Evolutionary conservation across 2,888 invertebrate species (phyloP).

Genomic region (Meteorus colon): DNA sequence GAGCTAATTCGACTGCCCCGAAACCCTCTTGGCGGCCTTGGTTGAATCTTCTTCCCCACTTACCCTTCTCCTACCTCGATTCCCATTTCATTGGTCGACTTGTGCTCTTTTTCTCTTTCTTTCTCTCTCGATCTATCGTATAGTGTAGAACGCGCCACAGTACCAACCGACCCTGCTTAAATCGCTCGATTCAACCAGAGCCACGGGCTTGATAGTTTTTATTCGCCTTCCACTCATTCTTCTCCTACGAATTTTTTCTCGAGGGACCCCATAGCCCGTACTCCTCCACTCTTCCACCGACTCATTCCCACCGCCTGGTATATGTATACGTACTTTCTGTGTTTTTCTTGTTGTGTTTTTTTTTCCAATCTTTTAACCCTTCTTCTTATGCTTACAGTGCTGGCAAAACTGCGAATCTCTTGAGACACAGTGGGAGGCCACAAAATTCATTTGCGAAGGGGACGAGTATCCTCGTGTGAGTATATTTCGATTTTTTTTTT

Average conservation of each 20-base stretch:
- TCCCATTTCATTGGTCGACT: conserved; percentile 5
- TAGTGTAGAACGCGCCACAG: background rate
- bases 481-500: conserved; percentile 53
- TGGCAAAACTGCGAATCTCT: conserved; percentile 69
- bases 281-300: conserved; percentile 48
- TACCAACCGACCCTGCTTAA: conserved; percentile 56
- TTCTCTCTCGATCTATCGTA: background rate
- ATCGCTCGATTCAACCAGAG: conserved; percentile 65
- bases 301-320: conserved; percentile 51
- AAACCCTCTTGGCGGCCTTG: conserved; percentile 34
- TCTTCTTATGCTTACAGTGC: conserved; percentile 65
- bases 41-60: background rate
- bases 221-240: conserved; percentile 57
- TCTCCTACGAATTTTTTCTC: conserved; percentile 54
- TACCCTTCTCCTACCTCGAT: conserved; percentile 4
- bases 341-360: conserved; percentile 31
- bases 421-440: conserved; percentile 66
- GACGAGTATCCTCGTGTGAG: conserved; percentile 65
- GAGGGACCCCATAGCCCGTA: conserved; percentile 41
- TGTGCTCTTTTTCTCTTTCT: background rate
- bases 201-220: conserved; percentile 62
- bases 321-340: conserved; percentile 19
- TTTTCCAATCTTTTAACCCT: conserved; percentile 51
- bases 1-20: conserved; percentile 67
- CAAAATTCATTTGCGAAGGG: conserved; percentile 66